Conservation (phyloP, 1,140 invertebrate species). For the Aphelenchoides fujianensis region DNA sequence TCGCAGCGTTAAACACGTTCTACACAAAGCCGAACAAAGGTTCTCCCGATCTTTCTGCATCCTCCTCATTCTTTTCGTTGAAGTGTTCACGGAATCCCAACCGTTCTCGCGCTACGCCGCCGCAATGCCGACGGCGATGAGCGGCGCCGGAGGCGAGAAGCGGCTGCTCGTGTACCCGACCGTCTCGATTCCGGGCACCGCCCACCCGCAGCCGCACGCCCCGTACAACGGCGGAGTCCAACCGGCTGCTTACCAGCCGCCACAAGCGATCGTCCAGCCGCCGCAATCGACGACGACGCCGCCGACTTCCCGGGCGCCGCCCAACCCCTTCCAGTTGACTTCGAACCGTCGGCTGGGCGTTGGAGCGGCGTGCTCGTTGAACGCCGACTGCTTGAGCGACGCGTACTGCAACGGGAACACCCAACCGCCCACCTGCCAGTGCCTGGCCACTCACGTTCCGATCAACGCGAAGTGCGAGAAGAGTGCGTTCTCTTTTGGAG, state of each 20-base stretch:
- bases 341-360: conserved; percentile 47
- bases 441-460: conserved; percentile 59
- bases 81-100: conserved; percentile 9
- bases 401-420: conserved; percentile 62
- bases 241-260: neutral
- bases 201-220: no score
- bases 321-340: conserved; percentile 22
- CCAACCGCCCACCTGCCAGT: conserved; percentile 59
- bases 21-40: conserved; percentile 12
- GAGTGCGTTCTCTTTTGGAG: conserved; percentile 32
- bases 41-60: neutral
- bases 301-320: neutral
- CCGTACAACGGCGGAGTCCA: neutral
- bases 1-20: conserved; percentile 24
- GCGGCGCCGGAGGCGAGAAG: conserved; percentile 7
- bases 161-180: neutral
- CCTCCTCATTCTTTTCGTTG: neutral
- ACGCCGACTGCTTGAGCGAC: conserved; percentile 58
- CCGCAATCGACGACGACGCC: neutral
- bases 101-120: conserved; percentile 9
- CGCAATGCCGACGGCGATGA: neutral
- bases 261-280: neutral
- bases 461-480: conserved; percentile 59
- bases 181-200: neutral
- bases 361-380: conserved; percentile 55